A percentile compares a stretch with the other conserved stretches of the same genome.
Conservation (phyloP, 1,140 invertebrate species). For the Aphelinus certus region DNA sequence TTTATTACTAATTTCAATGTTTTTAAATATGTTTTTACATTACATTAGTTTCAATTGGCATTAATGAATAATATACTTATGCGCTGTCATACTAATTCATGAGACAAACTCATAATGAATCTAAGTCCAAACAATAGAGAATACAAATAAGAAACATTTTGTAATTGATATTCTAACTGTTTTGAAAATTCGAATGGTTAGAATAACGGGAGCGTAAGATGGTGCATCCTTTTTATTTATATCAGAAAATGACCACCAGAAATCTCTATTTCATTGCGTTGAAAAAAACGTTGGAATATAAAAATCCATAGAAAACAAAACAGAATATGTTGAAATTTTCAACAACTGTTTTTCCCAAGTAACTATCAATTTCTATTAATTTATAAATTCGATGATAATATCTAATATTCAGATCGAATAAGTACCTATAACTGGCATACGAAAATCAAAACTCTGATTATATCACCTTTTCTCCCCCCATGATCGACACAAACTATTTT, state of each 20-base stretch:
- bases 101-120: neutral
- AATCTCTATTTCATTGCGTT: neutral
- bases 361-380: neutral
- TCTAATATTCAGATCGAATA: neutral
- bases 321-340: neutral
- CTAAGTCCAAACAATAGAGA: neutral
- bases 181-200: neutral
- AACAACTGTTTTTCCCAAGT: neutral
- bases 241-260: neutral
- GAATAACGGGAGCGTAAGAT: neutral
- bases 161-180: slow-evolving; percentile 6
- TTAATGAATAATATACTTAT: too few relatives aligned
- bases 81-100: neutral
- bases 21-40: neutral
- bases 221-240: neutral
- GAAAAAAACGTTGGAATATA: slow-evolving; percentile 11
- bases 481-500: neutral
- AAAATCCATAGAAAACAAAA: too few relatives aligned
- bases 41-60: neutral
- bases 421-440: slow-evolving; percentile 2
- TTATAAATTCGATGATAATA: slow-evolving; percentile 8
- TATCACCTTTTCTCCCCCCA: neutral
- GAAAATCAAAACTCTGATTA: neutral
- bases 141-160: slow-evolving; percentile 6
- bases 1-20: slow-evolving; percentile 14